A percentile compares a stretch with the other conserved stretches of the same genome.
Conservation (phyloP, 1,140 invertebrate genomes). For the Harpegnathos saltator region DNA sequence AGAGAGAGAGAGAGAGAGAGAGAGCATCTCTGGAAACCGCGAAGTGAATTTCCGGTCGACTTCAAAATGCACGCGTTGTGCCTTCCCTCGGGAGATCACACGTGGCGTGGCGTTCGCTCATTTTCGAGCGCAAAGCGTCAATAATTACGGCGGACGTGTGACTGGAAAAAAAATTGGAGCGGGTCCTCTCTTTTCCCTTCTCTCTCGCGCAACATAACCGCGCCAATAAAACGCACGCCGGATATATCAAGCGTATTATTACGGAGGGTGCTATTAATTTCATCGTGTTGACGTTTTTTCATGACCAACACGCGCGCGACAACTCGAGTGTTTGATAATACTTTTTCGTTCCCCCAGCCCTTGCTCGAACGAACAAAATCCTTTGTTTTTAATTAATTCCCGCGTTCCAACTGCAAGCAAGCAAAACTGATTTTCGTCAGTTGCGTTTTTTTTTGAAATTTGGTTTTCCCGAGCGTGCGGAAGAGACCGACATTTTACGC, state of each 20-base stretch:
- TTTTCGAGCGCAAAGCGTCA: constrained; percentile 3
- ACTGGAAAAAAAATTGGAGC: constrained; percentile 4
- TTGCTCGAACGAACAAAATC: no score
- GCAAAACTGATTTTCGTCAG: no score
- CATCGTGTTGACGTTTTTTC: constrained; percentile 40
- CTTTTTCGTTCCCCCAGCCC: no score
- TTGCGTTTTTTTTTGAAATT: no score
- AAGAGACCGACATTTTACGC: no score
- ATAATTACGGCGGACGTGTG: constrained; percentile 1
- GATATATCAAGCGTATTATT: constrained; percentile 53
- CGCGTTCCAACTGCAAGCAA: no score
- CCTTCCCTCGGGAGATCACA: not conserved
- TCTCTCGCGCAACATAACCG: no score
- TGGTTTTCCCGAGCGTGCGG: no score
- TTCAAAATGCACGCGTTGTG: not conserved
- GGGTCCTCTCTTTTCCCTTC: not conserved
- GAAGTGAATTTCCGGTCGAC: not conserved
- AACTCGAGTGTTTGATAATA: constrained; percentile 12
- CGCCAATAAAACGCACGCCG: constrained; percentile 10
- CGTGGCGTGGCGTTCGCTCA: not conserved
- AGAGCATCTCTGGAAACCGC: no score
- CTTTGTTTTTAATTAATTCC: no score
- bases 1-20: no score
- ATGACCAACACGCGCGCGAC: no score
- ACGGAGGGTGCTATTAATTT: constrained; percentile 44